Evolutionary conservation across 2,797 vertebrate species (phyloP).

Genomic region (Pteronotus mesoamericanus): DNA sequence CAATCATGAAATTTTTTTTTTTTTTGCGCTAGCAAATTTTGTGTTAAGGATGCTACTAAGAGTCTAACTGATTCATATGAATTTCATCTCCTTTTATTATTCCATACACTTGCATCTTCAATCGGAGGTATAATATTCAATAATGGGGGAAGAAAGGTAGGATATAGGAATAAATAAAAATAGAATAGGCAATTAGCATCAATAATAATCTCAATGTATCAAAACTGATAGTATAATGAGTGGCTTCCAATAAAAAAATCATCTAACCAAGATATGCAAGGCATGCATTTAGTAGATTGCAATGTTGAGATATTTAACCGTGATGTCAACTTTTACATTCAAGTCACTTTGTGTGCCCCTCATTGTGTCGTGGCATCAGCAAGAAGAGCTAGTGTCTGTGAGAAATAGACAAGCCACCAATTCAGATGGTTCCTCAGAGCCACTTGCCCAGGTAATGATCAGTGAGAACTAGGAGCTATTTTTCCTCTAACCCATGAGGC

Average conservation of each 20-base stretch:
- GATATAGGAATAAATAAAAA: neutral
- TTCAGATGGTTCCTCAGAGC: neutral
- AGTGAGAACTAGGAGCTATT: neutral
- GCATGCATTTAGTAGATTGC: too few relatives aligned
- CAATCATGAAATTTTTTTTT: neutral
- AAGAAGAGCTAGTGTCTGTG: neutral
- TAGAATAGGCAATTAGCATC: neutral
- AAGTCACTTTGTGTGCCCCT: rapidly evolving
- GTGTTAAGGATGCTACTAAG: neutral
- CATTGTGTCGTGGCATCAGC: neutral
- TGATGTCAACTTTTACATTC: rapidly evolving
- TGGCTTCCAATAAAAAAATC: neutral
- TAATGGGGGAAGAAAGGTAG: neutral
- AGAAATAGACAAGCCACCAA: neutral
- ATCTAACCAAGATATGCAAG: neutral
- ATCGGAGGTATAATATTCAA: neutral
- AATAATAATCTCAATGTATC: neutral
- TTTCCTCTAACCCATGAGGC: neutral
- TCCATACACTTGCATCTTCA: neutral
- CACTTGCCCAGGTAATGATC: neutral
- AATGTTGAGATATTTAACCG: too few relatives aligned
- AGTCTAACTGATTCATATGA: neutral
- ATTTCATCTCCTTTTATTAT: neutral
- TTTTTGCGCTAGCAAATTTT: neutral
- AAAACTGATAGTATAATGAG: neutral